Evolutionary conservation across 2,888 invertebrate genomes (phyloP), one percentile per base, ranked within the genome.

Genomic region (Mythimna impura): DNA sequence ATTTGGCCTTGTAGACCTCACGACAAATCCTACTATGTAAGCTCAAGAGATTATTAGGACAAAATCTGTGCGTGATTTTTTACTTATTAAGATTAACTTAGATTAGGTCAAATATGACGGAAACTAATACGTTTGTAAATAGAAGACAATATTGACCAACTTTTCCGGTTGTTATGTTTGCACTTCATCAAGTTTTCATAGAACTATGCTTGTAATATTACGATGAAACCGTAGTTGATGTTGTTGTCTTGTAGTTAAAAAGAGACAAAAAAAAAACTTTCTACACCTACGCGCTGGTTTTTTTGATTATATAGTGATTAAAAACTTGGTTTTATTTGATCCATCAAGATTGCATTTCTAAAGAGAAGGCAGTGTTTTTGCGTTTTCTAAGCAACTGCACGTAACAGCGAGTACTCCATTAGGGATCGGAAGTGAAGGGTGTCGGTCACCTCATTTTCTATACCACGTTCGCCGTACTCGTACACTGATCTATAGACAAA

Each of bases 341-440:
- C 50, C n/a, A 62, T 64, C 74, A 70, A 71, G 43, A 81, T 61
- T 66, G 65, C 68, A 78, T 84, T 76, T 81, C 58, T 73, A 78
- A 75, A 80, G 76, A 75, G 74, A 83, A 71, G 71, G 74, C 63
- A 22, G 50, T 54, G 75, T 81, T 78, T 85, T 80, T 73, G 76
- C 76, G 71, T 80, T 78, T 80, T 83, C 80, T 83, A 80, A 74
- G 78, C 78, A 77, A 76, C 74, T 74, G 71, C 71, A 76, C 67
- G 74, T 85, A 81, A 81, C 64, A 74, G 66, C 85, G 43, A 81
- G 50, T 70, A 75, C 81, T 75, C 80, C 78, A 87, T 87, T 83
- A 87, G 79, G 86, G 83, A 87, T 86, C 80, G 86, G 87, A 83
- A 87, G 87, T 87, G 86, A 86, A 86, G 86, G 86, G 87, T 86